A percentile compares a stretch with the other conserved stretches of the same genome.
phyloP scores from a whole-genome alignment of 2,113 vertebrate genomes.

The Pelvicachromis taeniatus region DNA sequence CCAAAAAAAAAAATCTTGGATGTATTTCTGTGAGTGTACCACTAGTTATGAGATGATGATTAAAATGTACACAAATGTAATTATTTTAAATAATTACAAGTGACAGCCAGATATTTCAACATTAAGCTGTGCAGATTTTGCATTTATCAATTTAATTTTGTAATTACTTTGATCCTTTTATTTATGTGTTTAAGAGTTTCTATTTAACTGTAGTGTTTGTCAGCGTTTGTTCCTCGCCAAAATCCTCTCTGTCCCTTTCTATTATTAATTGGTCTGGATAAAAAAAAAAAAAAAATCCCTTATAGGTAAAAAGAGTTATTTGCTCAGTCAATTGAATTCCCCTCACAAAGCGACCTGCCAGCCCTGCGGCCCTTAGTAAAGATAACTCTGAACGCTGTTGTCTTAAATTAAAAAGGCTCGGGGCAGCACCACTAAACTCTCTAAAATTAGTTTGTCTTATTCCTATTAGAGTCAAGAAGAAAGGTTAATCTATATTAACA shows the following conservation, averaged over 20 bases:
- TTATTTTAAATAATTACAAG: conserved; percentile 48
- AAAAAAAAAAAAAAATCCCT: conserved; percentile 55
- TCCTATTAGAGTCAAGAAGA: conserved; percentile 64
- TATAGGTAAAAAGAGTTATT: conserved; percentile 67
- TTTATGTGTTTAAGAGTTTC: neutral
- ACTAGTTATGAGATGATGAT: conserved; percentile 29
- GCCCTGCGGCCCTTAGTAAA: conserved; percentile 51
- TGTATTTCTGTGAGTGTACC: conserved; percentile 4
- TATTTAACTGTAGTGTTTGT: conserved; percentile 10
- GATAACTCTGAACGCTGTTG: conserved; percentile 67
- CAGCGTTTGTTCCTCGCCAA: neutral
- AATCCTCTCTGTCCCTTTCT: conserved; percentile 13
- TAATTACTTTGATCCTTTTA: conserved; percentile 14
- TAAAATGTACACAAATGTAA: conserved; percentile 34
- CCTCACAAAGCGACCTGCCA: conserved; percentile 32
- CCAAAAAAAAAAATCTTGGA: conserved; percentile 2
- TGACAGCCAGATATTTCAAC: conserved; percentile 1
- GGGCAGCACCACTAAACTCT: conserved; percentile 60
- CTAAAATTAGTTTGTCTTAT: conserved; percentile 58
- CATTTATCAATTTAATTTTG: neutral
- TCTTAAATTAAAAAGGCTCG: conserved; percentile 76
- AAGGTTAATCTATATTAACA: conserved; percentile 49
- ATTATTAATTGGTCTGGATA: conserved; percentile 70
- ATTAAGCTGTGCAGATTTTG: neutral
- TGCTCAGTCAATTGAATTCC: conserved; percentile 73